These are phyloP conservation scores for Vulpes vulpes DNA, from an alignment of 2,113 vertebrate species.

Conservation along the genomic window DNA sequence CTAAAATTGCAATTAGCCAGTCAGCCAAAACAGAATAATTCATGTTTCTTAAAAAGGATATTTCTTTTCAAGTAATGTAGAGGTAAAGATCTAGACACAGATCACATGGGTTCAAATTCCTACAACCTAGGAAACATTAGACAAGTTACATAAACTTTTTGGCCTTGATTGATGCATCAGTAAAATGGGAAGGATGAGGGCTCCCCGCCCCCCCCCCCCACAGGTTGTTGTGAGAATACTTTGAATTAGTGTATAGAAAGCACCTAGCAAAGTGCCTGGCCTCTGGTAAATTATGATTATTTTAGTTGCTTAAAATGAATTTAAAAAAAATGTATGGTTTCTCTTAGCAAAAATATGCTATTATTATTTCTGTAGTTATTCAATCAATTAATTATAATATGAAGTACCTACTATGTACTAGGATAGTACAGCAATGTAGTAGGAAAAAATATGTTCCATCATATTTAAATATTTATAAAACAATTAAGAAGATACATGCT, in stretches of 20 bases:
- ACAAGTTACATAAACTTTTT: slow-evolving; percentile 21
- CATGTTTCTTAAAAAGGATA: not conserved
- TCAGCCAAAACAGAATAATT: not conserved
- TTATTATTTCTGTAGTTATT: slow-evolving; percentile 1
- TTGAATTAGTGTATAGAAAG: not conserved
- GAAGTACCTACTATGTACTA: not conserved
- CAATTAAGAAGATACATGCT: not conserved
- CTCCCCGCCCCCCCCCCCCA: not conserved
- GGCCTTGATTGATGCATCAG: not conserved
- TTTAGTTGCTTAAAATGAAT: slow-evolving; percentile 33
- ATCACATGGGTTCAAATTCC: slow-evolving; percentile 27
- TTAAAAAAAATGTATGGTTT: not conserved
- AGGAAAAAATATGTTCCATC: not conserved
- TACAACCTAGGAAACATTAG: not conserved
- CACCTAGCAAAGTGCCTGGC: not conserved
- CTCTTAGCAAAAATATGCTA: not conserved
- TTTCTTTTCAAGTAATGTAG: slow-evolving; percentile 4
- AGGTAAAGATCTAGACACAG: not conserved
- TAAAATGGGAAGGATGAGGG: slow-evolving; percentile 32
- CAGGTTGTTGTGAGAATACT: not conserved
- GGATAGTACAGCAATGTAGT: not conserved
- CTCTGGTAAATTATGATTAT: not conserved
- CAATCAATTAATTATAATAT: not conserved
- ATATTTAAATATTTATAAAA: slow-evolving; percentile 42
- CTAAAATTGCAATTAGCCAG: slow-evolving; percentile 11